A percentile compares a stretch with the other conserved stretches of the same genome.
Evolutionary conservation across 2,888 invertebrate genomes (phyloP).

Genomic region (Stenodema calcarata): DNA sequence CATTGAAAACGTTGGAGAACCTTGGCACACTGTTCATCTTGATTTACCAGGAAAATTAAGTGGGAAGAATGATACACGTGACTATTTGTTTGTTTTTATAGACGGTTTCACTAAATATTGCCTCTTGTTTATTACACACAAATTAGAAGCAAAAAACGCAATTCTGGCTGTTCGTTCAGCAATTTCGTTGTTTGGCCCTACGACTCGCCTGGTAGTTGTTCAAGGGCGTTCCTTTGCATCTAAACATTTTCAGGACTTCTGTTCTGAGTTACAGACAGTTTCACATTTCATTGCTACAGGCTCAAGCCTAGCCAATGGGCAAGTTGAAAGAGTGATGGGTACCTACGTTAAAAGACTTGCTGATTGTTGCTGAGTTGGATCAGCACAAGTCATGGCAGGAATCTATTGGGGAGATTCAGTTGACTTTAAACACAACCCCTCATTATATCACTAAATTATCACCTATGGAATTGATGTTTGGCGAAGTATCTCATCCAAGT

Average conservation of each 20-base stretch:
- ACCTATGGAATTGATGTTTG: slow-evolving; percentile 37
- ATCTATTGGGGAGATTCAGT: slow-evolving; percentile 19
- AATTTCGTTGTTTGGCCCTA: slow-evolving; percentile 53
- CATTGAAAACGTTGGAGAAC: slow-evolving; percentile 58
- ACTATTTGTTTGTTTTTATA: slow-evolving; percentile 58
- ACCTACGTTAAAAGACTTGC: slow-evolving; percentile 26
- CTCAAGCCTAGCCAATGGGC: slow-evolving; percentile 57
- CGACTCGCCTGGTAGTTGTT: slow-evolving; percentile 52
- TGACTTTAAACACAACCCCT: slow-evolving; percentile 21
- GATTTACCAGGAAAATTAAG: slow-evolving; percentile 58
- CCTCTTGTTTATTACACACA: slow-evolving; percentile 51
- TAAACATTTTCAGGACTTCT: slow-evolving; percentile 53
- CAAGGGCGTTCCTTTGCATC: slow-evolving; percentile 47
- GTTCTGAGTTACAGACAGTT: slow-evolving; percentile 45
- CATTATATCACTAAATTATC: slow-evolving; percentile 30
- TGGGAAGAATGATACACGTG: slow-evolving; percentile 57
- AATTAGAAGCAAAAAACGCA: slow-evolving; percentile 57
- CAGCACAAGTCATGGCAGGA: slow-evolving; percentile 30
- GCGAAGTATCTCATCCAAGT: slow-evolving; percentile 10
- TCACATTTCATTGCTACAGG: slow-evolving; percentile 58
- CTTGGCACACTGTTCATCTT: slow-evolving; percentile 59
- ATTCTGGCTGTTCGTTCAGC: slow-evolving; percentile 50
- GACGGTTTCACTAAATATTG: slow-evolving; percentile 53
- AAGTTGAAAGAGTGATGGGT: slow-evolving; percentile 32
- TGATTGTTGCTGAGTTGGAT: slow-evolving; percentile 34